These are phyloP conservation scores for Bombus huntii DNA, from an alignment of 1,140 invertebrate species.

Conservation along the genomic window DNA sequence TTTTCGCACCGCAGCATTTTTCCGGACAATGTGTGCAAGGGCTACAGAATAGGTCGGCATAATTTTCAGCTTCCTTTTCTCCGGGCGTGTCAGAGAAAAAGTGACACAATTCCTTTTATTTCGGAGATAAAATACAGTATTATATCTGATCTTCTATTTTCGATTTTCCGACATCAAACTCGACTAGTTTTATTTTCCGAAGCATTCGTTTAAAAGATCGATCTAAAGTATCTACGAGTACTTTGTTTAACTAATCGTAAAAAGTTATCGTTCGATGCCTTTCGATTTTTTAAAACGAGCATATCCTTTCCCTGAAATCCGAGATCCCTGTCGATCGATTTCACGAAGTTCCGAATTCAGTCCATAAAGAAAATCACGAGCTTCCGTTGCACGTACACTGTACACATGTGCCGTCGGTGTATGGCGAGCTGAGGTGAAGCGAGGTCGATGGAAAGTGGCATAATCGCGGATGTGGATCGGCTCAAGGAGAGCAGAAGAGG, in stretches of 20 bases:
- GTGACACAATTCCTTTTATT: constrained; percentile 14
- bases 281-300: not conserved
- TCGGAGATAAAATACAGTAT: not conserved
- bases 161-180: not conserved
- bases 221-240: not conserved
- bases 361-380: not conserved
- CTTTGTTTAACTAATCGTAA: not conserved
- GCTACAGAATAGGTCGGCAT: not conserved
- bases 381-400: constrained; percentile 14
- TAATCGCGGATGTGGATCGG: constrained; percentile 81
- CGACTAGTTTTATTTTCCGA: not conserved
- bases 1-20: too few species aligned
- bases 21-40: not conserved
- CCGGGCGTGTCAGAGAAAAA: not conserved
- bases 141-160: not conserved
- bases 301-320: too few species aligned
- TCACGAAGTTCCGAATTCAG: not conserved
- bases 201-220: not conserved
- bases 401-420: constrained; percentile 22
- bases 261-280: not conserved
- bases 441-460: constrained; percentile 80
- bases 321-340: not conserved
- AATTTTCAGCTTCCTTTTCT: constrained; percentile 3
- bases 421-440: constrained; percentile 61
- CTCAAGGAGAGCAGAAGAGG: constrained; percentile 76